Evolutionary conservation across 1,140 invertebrate species (phyloP).

Genomic region (Danaus melanippus): DNA sequence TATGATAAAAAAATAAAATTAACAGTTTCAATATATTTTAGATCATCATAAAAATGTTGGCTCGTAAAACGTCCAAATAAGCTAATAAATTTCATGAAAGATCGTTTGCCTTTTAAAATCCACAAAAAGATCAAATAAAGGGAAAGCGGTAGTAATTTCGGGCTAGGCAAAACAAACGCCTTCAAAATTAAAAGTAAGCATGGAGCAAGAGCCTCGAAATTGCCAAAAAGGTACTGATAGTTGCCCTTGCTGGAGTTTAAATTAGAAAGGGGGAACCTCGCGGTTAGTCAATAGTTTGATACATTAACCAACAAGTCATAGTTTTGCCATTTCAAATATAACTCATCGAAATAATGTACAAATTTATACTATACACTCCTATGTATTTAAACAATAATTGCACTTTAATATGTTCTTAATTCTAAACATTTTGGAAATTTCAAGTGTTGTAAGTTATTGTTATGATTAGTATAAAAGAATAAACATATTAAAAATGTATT

Average conservation of each 20-base stretch:
- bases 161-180: slow-evolving; percentile 29
- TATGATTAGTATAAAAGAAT: no score
- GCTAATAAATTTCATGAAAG: slow-evolving; percentile 25
- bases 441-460: no score
- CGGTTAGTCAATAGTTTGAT: background rate
- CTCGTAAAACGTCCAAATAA: slow-evolving; percentile 20
- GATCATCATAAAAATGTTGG: slow-evolving; percentile 9
- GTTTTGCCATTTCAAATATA: no score
- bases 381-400: no score
- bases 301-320: no score
- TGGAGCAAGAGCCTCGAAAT: slow-evolving; percentile 27
- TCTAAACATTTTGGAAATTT: no score
- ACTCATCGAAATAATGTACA: no score
- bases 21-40: no score
- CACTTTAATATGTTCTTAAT: no score
- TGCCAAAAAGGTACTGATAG: slow-evolving; percentile 36
- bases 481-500: no score
- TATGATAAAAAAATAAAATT: no score
- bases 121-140: slow-evolving; percentile 18
- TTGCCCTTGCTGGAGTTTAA: slow-evolving; percentile 19
- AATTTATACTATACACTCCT: no score
- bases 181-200: slow-evolving; percentile 53
- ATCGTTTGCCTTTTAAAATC: slow-evolving; percentile 22
- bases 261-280: background rate
- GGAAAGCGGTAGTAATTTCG: slow-evolving; percentile 25